These are phyloP conservation scores for Drosophila parabipectinata DNA, from an alignment of 1,140 invertebrate genomes.

Conservation along the genomic window DNA sequence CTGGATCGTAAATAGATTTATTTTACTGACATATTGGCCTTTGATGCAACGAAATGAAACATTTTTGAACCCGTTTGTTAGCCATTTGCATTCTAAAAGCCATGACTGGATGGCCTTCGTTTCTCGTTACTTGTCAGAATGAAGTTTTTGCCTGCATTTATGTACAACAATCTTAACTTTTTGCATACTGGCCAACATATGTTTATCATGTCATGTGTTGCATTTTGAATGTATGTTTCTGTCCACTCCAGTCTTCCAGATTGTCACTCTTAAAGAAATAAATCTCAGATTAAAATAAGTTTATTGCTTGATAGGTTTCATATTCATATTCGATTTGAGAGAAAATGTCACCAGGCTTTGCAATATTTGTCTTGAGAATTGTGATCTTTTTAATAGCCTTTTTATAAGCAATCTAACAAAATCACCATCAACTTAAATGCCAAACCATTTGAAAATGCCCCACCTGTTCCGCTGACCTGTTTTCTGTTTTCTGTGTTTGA, in stretches of 20 bases:
- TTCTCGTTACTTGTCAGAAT: constrained; percentile 66
- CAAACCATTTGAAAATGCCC: constrained; percentile 2
- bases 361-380: not conserved
- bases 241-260: constrained; percentile 40
- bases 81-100: constrained; percentile 56
- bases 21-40: constrained; percentile 59
- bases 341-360: constrained; percentile 1
- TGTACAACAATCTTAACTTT: constrained; percentile 32
- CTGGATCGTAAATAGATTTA: not conserved
- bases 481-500: constrained; percentile 2
- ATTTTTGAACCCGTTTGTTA: constrained; percentile 65
- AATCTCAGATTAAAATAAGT: not conserved
- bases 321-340: not conserved
- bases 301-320: too few relatives aligned
- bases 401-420: constrained; percentile 2
- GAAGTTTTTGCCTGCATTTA: constrained; percentile 48
- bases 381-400: not conserved
- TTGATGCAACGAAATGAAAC: constrained; percentile 62
- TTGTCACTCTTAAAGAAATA: constrained; percentile 41
- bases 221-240: constrained; percentile 10
- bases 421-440: not conserved
- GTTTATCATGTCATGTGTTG: constrained; percentile 6
- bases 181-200: constrained; percentile 11
- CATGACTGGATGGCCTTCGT: constrained; percentile 75
- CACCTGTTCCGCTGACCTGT: constrained; percentile 6